Percentiles rank a stretch among this genome's conserved stretches.
phyloP scores from a whole-genome alignment of 2,888 invertebrate genomes.

The Habrosyne pyritoides region DNA sequence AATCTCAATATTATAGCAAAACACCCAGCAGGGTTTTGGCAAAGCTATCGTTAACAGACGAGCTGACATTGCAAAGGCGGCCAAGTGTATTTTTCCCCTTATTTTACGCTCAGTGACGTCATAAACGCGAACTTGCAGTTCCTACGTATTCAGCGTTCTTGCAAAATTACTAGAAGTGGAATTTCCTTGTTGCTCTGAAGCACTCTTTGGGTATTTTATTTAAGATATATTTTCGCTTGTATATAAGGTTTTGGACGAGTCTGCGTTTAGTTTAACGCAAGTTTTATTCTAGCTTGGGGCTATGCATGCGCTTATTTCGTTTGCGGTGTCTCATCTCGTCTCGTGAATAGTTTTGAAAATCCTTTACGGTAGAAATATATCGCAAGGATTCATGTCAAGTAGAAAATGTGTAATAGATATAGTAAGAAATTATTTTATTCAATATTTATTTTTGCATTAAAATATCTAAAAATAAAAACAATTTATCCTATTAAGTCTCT shows the following conservation, averaged over 20 bases:
- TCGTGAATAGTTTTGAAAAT: too few relatives aligned
- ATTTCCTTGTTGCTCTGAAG: neutral
- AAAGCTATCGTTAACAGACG: constrained; percentile 2
- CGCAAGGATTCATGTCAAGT: neutral
- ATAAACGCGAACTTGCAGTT: neutral
- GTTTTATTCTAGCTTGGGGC: neutral
- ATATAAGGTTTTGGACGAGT: neutral
- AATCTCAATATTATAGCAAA: neutral
- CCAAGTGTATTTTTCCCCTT: neutral
- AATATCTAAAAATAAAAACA: too few relatives aligned
- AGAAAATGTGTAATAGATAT: too few relatives aligned
- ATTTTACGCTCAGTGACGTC: constrained; percentile 7
- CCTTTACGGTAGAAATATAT: too few relatives aligned
- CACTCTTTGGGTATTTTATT: neutral
- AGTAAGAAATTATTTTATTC: too few relatives aligned
- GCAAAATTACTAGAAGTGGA: neutral
- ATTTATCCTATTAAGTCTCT: too few relatives aligned
- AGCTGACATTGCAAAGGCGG: neutral
- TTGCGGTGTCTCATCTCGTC: too few relatives aligned
- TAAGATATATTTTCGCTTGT: neutral
- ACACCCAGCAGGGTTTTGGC: neutral
- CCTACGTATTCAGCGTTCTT: neutral
- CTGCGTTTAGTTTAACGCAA: neutral
- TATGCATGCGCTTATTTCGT: neutral
- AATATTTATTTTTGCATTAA: too few relatives aligned